Conservation (phyloP, 37 sponge, comb jelly and placozoan species). For the Theonella swinhoei region DNA sequence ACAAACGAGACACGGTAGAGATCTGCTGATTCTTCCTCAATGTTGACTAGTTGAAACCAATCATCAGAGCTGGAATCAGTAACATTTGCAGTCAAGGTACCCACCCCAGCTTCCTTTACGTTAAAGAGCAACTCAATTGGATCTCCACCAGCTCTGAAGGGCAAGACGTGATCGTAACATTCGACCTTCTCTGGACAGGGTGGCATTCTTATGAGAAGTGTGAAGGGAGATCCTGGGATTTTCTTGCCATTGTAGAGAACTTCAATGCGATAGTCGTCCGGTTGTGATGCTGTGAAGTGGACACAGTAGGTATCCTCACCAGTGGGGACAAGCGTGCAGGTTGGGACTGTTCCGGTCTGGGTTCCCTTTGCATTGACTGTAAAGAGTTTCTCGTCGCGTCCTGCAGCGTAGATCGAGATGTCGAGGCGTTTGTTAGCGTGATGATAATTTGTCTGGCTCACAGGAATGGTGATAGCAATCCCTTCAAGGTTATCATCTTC, state of each 20-base stretch:
- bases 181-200: slow-evolving; percentile 45
- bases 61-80: not conserved
- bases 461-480: slow-evolving; percentile 40
- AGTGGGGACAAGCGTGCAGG: not conserved
- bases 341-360: slow-evolving; percentile 37
- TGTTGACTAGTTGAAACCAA: not conserved
- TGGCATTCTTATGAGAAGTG: slow-evolving; percentile 27
- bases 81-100: slow-evolving; percentile 27
- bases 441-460: slow-evolving; percentile 20
- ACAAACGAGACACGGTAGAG: slow-evolving; percentile 41
- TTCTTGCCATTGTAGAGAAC: slow-evolving; percentile 47
- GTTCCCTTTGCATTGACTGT: slow-evolving; percentile 31
- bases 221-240: slow-evolving; percentile 72
- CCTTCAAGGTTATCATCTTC: slow-evolving; percentile 17
- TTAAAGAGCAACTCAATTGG: slow-evolving; percentile 72
- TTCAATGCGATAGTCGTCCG: slow-evolving; percentile 66
- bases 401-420: slow-evolving; percentile 31
- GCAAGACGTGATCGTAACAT: slow-evolving; percentile 58
- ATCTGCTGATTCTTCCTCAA: slow-evolving; percentile 27
- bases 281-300: slow-evolving; percentile 31
- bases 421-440: slow-evolving; percentile 47
- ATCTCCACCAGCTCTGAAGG: slow-evolving; percentile 26
- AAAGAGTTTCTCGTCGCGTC: slow-evolving; percentile 17
- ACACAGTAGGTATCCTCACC: slow-evolving; percentile 56
- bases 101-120: slow-evolving; percentile 62